Evolutionary conservation across 2,888 invertebrate genomes (phyloP).

Genomic region (Pantelozetes paolii): DNA sequence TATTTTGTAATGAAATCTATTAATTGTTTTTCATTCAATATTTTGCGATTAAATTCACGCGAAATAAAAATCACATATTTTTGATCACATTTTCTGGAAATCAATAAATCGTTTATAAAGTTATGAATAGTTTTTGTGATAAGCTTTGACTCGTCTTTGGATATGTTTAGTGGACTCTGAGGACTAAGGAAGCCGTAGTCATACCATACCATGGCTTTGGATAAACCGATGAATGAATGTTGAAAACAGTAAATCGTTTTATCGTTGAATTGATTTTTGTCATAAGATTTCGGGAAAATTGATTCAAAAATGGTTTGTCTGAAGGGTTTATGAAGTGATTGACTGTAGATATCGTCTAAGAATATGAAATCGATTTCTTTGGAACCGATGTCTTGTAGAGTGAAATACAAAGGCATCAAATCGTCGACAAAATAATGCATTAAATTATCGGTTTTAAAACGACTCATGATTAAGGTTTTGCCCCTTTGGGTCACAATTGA

Average conservation of each 20-base stretch:
- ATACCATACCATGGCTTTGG: constrained; percentile 54
- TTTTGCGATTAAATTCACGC: constrained; percentile 53
- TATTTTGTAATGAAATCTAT: constrained; percentile 49
- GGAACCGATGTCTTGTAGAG: constrained; percentile 49
- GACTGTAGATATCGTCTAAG: constrained; percentile 25
- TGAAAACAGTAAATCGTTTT: constrained; percentile 52
- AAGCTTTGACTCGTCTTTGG: background rate
- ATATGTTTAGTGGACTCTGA: constrained; percentile 53
- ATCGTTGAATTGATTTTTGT: constrained; percentile 43
- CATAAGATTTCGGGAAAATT: background rate
- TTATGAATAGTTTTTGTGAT: constrained; percentile 28
- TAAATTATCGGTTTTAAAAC: constrained; percentile 58
- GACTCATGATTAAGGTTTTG: constrained; percentile 51
- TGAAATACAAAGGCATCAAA: constrained; percentile 54
- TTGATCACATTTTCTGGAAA: background rate
- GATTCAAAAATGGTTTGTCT: constrained; percentile 40
- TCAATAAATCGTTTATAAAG: background rate
- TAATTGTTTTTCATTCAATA: constrained; percentile 55
- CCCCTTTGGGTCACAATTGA: constrained; percentile 47
- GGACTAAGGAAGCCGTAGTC: constrained; percentile 56
- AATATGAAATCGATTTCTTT: constrained; percentile 29
- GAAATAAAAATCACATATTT: constrained; percentile 50
- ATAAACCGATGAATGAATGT: constrained; percentile 53
- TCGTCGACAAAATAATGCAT: constrained; percentile 59
- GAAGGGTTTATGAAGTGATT: constrained; percentile 13